Conservation (phyloP, 2,113 vertebrate genomes). For the Prunella himalayana region DNA sequence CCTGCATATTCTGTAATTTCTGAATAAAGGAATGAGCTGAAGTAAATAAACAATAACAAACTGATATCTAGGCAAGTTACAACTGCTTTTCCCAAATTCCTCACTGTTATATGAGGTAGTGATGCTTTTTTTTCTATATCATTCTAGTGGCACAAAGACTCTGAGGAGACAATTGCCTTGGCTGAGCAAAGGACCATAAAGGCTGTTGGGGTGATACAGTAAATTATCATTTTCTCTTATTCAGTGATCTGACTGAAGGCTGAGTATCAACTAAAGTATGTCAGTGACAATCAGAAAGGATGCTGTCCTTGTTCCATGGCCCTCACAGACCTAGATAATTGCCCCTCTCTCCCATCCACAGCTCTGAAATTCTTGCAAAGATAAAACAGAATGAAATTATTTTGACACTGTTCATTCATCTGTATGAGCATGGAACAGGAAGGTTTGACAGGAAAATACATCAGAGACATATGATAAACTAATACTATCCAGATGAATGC, state of each 20-base stretch:
- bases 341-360: not conserved
- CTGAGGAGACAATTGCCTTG: not conserved
- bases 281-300: not conserved
- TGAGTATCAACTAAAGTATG: not conserved
- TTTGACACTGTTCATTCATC: constrained; percentile 38
- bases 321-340: not conserved
- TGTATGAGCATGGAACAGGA: not conserved
- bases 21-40: not conserved
- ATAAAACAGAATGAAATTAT: constrained; percentile 12
- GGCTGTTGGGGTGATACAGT: not conserved
- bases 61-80: not conserved
- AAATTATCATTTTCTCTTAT: not conserved
- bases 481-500: constrained; percentile 2
- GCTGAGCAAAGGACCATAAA: not conserved
- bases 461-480: constrained; percentile 34
- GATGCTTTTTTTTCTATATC: accelerated
- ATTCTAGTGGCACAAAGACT: not conserved
- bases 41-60: not conserved
- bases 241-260: constrained; percentile 2
- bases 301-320: not conserved
- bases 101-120: not conserved
- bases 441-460: not conserved
- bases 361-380: not conserved
- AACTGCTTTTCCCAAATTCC: not conserved
- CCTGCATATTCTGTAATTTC: not conserved